Evolutionary conservation across 2,113 vertebrate species (phyloP).

Genomic region (Zosterops japonicus): DNA sequence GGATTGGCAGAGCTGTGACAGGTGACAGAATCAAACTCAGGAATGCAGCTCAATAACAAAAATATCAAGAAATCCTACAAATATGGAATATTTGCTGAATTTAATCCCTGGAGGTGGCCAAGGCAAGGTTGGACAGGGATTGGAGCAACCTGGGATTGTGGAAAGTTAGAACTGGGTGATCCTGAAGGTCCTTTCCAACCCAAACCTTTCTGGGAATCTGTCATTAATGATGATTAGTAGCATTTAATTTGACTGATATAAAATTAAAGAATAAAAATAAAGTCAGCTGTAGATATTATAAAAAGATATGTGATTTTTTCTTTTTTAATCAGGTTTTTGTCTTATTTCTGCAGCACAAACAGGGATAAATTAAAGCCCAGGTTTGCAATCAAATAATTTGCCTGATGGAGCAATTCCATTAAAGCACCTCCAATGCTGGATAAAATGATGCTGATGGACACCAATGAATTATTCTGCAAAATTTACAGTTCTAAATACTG

Average conservation of each 20-base stretch:
- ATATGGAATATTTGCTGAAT: background rate
- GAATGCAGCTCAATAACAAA: background rate
- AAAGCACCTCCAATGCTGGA: background rate
- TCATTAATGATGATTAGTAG: rapidly evolving
- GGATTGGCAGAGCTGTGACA: background rate
- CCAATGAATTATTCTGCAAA: background rate
- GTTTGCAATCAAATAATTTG: background rate
- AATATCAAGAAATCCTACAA: background rate
- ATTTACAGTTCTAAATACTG: background rate
- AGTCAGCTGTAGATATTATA: background rate
- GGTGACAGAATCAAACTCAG: background rate
- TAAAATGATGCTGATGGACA: background rate
- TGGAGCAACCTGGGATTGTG: background rate
- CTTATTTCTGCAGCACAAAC: background rate
- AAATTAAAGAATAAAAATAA: background rate
- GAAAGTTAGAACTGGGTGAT: background rate
- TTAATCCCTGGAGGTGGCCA: background rate
- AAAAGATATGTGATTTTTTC: background rate
- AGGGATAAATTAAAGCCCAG: background rate
- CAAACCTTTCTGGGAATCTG: background rate
- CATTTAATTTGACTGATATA: rapidly evolving
- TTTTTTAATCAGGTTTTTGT: background rate
- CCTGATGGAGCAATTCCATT: background rate
- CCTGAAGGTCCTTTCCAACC: background rate
- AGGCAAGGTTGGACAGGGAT: rapidly evolving